phyloP scores from a whole-genome alignment of 1,140 invertebrate genomes.

The Camponotus vicinus region DNA sequence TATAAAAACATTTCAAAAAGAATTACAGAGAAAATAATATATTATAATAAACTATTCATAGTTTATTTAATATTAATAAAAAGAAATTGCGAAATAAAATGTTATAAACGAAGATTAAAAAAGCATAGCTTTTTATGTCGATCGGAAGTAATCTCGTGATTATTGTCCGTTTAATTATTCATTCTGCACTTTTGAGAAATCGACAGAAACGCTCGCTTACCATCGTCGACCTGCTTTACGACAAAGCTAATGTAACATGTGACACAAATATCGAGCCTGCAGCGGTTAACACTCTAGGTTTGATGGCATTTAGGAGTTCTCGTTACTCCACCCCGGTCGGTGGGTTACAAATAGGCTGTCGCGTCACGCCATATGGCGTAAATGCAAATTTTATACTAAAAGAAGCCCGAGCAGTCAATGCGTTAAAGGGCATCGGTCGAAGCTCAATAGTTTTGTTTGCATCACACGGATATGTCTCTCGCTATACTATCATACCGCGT shows the following conservation, averaged over 20 bases:
- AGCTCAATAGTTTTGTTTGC: slow-evolving; percentile 62
- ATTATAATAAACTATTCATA: not conserved
- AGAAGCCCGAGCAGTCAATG: slow-evolving; percentile 54
- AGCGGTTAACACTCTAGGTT: slow-evolving; percentile 62
- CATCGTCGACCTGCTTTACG: slow-evolving; percentile 49
- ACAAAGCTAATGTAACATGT: slow-evolving; percentile 60
- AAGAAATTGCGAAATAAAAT: not conserved
- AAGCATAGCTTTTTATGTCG: not conserved
- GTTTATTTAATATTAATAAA: not conserved
- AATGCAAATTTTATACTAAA: slow-evolving; percentile 68
- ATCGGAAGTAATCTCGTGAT: slow-evolving; percentile 1
- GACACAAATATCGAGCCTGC: slow-evolving; percentile 62
- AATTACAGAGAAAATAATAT: not conserved
- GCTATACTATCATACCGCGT: slow-evolving; percentile 46
- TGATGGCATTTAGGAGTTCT: slow-evolving; percentile 65
- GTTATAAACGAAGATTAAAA: not conserved
- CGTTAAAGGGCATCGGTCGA: slow-evolving; percentile 61
- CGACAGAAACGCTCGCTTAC: slow-evolving; percentile 8
- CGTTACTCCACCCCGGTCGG: slow-evolving; percentile 64
- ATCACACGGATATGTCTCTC: slow-evolving; percentile 46
- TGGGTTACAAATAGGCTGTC: slow-evolving; percentile 61
- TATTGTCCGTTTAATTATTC: slow-evolving; percentile 26
- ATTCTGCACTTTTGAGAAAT: slow-evolving; percentile 33
- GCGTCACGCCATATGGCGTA: slow-evolving; percentile 65
- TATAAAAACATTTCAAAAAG: not conserved